Evolutionary conservation across 2,797 vertebrate genomes (phyloP), one percentile per base, ranked within the genome.

Genomic region (Periparus ater): DNA sequence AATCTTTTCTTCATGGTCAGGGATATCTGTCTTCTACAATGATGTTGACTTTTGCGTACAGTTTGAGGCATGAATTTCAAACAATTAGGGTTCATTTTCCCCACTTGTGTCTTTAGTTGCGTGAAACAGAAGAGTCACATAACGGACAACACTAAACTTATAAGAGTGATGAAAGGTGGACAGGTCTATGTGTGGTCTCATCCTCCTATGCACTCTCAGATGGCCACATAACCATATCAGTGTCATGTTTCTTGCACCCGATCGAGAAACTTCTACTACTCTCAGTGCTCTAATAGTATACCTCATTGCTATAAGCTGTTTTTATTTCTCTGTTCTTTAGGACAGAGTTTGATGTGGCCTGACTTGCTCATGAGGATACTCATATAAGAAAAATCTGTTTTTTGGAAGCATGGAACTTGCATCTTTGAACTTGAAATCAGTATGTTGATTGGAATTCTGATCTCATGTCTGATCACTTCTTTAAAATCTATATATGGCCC

Each of bases 61-160:
- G 50, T 93, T 72, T 88, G 42, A 79, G 36, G 27, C 18, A 55
- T 30, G n/a, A 87, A 62, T 26, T 75, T 92, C 27, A 72, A 92
- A 79, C 29, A 50, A 25, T 58, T 40, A 40, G 38, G 38, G 32
- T 44, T 89, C 5, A 21, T 84, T 91, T 89, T 95, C 34, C 44
- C 73, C 21, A 51, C 9, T 27, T 32, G 10, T 45, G 10, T 76
- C 48, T 66, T 89, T 48, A 55, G 67, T 45, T 91, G 10, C 51
- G 48, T 92, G 73, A 70, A 91, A 58, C 25, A 62, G 32, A 73
- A 19, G 40, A 85, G 22, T 70, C 62, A 45, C 15, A 26, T 34
- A 30, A 63, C 83, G 21, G 61, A 63, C 29, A 62, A 11, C 1
- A 1, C 6, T 34, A 51, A 61, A 40, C 13, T 47, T 42, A 18